These are phyloP conservation scores for Otocyon megalotis DNA, from an alignment of 2,113 vertebrate species.

Conservation along the genomic window DNA sequence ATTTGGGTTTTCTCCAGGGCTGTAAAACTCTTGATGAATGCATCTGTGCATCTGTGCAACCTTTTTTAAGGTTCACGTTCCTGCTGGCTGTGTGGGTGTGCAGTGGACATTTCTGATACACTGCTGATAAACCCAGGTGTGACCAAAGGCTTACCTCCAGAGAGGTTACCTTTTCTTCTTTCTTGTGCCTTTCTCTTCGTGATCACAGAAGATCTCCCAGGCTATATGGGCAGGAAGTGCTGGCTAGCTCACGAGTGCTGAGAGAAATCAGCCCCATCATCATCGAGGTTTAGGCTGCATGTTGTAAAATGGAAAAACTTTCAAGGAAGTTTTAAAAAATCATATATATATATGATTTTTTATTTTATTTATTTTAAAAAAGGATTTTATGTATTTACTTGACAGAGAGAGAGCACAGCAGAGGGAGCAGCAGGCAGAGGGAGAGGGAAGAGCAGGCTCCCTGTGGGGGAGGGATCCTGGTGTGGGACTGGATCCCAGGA, in stretches of 20 bases:
- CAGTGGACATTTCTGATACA: conserved; percentile 13
- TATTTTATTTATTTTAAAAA: no score
- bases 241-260: rapidly evolving
- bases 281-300: not conserved
- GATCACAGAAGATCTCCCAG: not conserved
- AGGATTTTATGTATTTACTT: no score
- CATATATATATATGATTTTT: no score
- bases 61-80: not conserved
- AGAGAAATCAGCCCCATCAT: not conserved
- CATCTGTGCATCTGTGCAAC: rapidly evolving
- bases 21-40: rapidly evolving
- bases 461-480: no score
- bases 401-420: no score
- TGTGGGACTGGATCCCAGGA: no score
- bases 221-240: not conserved
- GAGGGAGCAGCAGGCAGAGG: no score
- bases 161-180: not conserved
- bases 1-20: not conserved
- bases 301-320: not conserved
- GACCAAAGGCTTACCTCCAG: not conserved
- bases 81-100: rapidly evolving
- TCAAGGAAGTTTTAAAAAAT: not conserved
- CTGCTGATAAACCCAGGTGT: not conserved
- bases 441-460: no score
- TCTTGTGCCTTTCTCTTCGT: not conserved